These are phyloP conservation scores for Tenthredo mesomela DNA, from an alignment of 2,888 invertebrate genomes.

Conservation along the genomic window DNA sequence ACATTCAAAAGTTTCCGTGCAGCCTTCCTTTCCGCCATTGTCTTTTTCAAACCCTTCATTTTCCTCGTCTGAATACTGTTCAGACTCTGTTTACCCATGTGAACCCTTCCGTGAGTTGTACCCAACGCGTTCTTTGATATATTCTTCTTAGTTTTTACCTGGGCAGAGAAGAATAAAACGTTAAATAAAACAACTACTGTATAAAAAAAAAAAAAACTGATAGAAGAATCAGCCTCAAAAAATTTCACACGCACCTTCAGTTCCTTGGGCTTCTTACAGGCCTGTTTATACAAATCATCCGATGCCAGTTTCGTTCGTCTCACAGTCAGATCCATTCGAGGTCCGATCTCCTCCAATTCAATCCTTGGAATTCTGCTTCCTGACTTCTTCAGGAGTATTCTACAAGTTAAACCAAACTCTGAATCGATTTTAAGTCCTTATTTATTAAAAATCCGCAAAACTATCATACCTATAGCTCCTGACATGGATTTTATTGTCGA, in stretches of 20 bases:
- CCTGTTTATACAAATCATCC: conserved; percentile 91
- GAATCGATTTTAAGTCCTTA: background rate
- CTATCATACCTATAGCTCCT: conserved; percentile 83
- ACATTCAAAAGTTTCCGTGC: conserved; percentile 76
- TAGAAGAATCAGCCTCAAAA: conserved; percentile 48
- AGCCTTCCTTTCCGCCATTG: conserved; percentile 84
- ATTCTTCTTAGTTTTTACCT: conserved; percentile 94
- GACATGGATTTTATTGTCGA: conserved; percentile 88
- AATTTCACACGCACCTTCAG: conserved; percentile 79
- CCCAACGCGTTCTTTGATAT: conserved; percentile 93
- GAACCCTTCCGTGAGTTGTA: conserved; percentile 93
- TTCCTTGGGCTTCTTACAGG: conserved; percentile 89
- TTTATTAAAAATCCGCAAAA: background rate
- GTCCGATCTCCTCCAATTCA: conserved; percentile 96
- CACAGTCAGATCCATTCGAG: conserved; percentile 92
- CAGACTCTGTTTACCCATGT: conserved; percentile 94
- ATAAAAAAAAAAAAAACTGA: background rate
- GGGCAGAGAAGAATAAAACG: conserved; percentile 18
- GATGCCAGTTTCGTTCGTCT: conserved; percentile 94
- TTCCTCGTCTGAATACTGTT: conserved; percentile 92
- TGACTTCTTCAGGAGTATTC: conserved; percentile 93
- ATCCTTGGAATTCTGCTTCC: conserved; percentile 93
- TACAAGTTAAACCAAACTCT: conserved; percentile 79
- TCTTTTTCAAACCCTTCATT: conserved; percentile 92
- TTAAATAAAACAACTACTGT: conserved; percentile 27